A percentile compares a stretch with the other conserved stretches of the same genome.
Evolutionary conservation across 2,797 vertebrate genomes (phyloP).

Genomic region (Neomorphus geoffroyi): DNA sequence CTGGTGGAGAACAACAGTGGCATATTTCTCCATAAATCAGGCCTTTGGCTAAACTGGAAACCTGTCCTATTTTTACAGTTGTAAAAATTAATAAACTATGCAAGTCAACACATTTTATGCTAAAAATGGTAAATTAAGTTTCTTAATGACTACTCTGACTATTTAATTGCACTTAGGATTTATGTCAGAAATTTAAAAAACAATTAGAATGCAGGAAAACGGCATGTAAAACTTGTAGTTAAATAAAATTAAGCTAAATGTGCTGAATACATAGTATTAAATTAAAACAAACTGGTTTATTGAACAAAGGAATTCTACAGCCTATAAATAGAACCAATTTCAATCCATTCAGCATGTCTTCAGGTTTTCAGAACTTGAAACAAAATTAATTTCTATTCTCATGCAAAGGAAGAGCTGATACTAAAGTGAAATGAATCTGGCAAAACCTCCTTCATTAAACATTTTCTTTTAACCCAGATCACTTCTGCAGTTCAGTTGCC

Average conservation of each 20-base stretch:
- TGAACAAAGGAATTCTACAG: conserved; percentile 8
- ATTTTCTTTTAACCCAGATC: neutral
- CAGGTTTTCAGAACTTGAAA: conserved; percentile 17
- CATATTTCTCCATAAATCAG: neutral
- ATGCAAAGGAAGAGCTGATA: neutral
- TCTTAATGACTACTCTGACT: conserved; percentile 8
- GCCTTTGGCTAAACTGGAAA: neutral
- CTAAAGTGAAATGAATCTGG: neutral
- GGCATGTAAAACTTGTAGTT: neutral
- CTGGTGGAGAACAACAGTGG: neutral
- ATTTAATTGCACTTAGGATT: neutral
- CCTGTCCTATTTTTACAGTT: conserved; percentile 7
- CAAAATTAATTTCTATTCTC: conserved; percentile 6
- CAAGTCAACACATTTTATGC: conserved; percentile 10
- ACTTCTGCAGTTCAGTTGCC: neutral
- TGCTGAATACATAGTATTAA: conserved; percentile 38
- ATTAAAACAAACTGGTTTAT: conserved; percentile 44
- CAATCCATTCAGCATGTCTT: conserved; percentile 23
- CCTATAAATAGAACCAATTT: conserved; percentile 45
- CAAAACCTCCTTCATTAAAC: neutral
- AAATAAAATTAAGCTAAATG: conserved; percentile 27
- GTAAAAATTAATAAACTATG: conserved; percentile 24
- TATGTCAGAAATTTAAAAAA: conserved; percentile 4
- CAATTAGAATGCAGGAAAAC: neutral
- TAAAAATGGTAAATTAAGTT: conserved; percentile 28